Conservation (phyloP, 2,888 invertebrate genomes). For the Lottia gigantea region DNA sequence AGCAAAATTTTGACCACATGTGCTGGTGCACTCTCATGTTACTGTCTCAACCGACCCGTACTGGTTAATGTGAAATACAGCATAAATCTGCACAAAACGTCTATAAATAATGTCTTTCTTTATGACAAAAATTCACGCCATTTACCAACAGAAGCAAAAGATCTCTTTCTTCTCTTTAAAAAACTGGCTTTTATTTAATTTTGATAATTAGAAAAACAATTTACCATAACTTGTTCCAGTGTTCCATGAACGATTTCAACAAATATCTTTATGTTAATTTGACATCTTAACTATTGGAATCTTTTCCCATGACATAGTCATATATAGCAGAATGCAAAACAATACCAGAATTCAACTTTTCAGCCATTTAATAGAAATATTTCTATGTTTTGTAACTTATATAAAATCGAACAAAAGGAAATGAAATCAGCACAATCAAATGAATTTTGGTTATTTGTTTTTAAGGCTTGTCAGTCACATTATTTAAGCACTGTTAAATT, state of each 20-base stretch:
- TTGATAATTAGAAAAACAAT: constrained; percentile 5
- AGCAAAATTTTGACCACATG: neutral
- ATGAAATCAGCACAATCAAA: too few relatives aligned
- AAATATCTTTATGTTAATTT: neutral
- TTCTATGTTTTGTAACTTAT: too few relatives aligned
- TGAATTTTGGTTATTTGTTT: too few relatives aligned
- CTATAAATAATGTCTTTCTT: neutral
- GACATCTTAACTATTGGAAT: constrained; percentile 5
- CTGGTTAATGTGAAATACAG: neutral
- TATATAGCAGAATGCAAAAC: too few relatives aligned
- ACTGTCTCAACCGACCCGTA: neutral
- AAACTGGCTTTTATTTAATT: neutral
- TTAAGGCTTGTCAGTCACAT: too few relatives aligned
- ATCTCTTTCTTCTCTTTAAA: constrained; percentile 2
- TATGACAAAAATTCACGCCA: constrained; percentile 7
- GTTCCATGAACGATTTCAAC: neutral
- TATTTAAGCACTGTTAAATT: too few relatives aligned
- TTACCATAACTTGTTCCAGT: constrained; percentile 2
- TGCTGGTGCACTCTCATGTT: neutral
- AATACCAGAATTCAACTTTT: too few relatives aligned
- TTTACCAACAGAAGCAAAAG: neutral
- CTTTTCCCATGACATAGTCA: neutral
- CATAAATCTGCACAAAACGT: neutral
- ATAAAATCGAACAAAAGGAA: too few relatives aligned
- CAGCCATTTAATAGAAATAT: too few relatives aligned